Evolutionary conservation across 2,113 vertebrate genomes (phyloP).

Genomic region (Pavo muticus): DNA sequence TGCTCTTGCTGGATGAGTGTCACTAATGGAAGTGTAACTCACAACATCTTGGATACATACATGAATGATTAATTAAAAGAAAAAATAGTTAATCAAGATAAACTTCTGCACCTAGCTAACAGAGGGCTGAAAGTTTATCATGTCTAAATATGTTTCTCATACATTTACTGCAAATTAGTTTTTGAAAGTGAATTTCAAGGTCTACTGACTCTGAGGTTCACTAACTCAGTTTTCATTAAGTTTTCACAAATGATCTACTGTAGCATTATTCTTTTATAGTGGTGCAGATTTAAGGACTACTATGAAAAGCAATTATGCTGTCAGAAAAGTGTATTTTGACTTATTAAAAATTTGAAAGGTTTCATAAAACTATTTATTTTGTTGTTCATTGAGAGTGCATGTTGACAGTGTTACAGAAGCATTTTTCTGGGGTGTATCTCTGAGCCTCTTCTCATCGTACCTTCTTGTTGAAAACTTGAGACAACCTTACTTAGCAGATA

Average conservation of each 20-base stretch:
- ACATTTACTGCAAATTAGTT: constrained; percentile 99
- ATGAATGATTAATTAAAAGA: constrained; percentile 78
- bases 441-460: background rate
- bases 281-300: constrained; percentile 83
- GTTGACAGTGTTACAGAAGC: constrained; percentile 79
- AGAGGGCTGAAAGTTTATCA: constrained; percentile 82
- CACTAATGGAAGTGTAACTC: constrained; percentile 4
- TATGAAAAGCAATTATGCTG: constrained; percentile 95
- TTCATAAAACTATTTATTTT: constrained; percentile 85
- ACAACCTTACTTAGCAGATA: background rate
- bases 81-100: constrained; percentile 82
- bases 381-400: constrained; percentile 69
- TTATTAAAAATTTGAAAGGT: constrained; percentile 92
- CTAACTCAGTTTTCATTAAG: constrained; percentile 96
- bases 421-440: constrained; percentile 38
- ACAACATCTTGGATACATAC: background rate
- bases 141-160: constrained; percentile 95
- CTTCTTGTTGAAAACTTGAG: background rate
- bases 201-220: constrained; percentile 90
- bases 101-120: constrained; percentile 77
- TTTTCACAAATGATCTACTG: constrained; percentile 97
- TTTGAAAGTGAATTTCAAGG: constrained; percentile 99
- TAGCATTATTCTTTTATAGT: constrained; percentile 87
- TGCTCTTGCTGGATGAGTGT: constrained; percentile 4
- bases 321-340: constrained; percentile 96